phyloP scores from a whole-genome alignment of 2,113 vertebrate species.

The Bucco capensis region DNA sequence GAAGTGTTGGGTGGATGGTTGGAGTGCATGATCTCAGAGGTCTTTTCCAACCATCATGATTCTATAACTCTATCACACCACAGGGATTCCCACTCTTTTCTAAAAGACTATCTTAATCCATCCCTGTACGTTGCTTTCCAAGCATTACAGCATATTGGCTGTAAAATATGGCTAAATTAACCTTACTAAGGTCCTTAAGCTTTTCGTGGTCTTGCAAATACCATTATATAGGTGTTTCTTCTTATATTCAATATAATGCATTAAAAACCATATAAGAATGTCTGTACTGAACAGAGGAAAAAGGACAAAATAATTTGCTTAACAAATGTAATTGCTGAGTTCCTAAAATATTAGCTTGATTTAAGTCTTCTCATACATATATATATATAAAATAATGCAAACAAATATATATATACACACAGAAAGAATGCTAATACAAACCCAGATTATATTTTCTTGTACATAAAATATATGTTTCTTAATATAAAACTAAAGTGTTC shows the following conservation, averaged over 20 bases:
- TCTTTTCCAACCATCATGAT: too few species aligned
- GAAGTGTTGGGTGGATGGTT: too few species aligned
- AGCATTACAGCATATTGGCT: not conserved
- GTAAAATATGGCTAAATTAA: not conserved
- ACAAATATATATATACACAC: not conserved
- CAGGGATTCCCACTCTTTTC: not conserved
- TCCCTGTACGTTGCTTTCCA: not conserved
- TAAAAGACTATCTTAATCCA: not conserved
- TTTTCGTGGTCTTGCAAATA: not conserved
- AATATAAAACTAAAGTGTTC: constrained; percentile 3
- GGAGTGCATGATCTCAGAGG: too few species aligned
- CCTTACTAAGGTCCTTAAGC: not conserved
- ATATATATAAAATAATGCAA: not conserved
- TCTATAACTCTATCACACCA: too few species aligned
- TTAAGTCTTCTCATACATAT: not conserved
- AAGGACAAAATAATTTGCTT: not conserved
- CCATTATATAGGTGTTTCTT: not conserved
- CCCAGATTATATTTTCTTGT: not conserved
- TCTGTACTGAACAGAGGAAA: constrained; percentile 11
- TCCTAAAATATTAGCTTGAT: not conserved
- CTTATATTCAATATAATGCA: not conserved
- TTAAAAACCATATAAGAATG: not conserved
- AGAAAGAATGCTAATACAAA: constrained; percentile 6
- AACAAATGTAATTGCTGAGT: not conserved
- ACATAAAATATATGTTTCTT: not conserved